Evolutionary conservation across 2,113 vertebrate species (phyloP).

Genomic region (Pleuronectes platessa): DNA sequence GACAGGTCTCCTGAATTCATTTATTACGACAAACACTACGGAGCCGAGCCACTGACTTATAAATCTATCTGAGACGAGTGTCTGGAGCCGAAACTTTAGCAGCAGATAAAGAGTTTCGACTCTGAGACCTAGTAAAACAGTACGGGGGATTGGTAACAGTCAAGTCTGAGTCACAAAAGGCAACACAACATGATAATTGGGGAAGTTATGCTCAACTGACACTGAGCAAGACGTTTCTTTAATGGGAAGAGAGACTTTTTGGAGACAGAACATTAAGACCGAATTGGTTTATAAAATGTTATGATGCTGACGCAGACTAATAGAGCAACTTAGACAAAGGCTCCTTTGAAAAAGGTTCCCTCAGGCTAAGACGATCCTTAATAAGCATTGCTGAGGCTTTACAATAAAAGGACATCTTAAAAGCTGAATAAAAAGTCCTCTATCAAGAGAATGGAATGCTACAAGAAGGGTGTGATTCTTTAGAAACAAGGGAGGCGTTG

Average conservation of each 20-base stretch:
- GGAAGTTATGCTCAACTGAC: slow-evolving; percentile 24
- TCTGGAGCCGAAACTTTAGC: slow-evolving; percentile 22
- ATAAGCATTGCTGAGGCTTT: slow-evolving; percentile 5
- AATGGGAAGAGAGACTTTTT: not conserved
- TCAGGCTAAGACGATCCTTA: slow-evolving; percentile 16
- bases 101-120: slow-evolving; percentile 29
- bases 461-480: slow-evolving; percentile 10
- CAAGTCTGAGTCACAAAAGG: slow-evolving; percentile 12
- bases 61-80: slow-evolving; percentile 21
- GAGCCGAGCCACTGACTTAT: slow-evolving; percentile 5
- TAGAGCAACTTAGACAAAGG: slow-evolving; percentile 11
- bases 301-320: not conserved
- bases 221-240: not conserved
- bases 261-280: slow-evolving; percentile 4
- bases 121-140: slow-evolving; percentile 21
- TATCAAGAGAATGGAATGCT: slow-evolving; percentile 18
- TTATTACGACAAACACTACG: not conserved
- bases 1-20: not conserved
- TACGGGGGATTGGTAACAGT: slow-evolving; percentile 21
- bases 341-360: slow-evolving; percentile 43
- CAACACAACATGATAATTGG: slow-evolving; percentile 24
- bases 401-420: slow-evolving; percentile 1
- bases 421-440: slow-evolving; percentile 27
- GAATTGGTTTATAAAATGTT: slow-evolving; percentile 10
- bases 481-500: slow-evolving; percentile 36